These are phyloP conservation scores for Bursaphelenchus okinawaensis DNA, from an alignment of 2,888 invertebrate species.

Conservation along the genomic window DNA sequence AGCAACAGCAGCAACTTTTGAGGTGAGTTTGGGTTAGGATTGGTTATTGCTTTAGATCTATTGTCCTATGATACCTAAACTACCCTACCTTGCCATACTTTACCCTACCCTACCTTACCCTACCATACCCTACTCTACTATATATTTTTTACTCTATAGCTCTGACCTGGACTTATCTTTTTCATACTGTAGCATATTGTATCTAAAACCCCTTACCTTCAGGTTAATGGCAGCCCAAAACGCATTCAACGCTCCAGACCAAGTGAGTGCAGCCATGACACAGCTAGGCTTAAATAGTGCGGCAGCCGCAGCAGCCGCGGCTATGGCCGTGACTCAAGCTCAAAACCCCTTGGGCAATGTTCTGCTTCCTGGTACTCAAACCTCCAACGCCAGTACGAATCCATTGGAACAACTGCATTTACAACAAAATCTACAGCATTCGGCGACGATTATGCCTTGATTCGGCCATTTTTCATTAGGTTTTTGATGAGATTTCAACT, in stretches of 20 bases:
- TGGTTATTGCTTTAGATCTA: no score
- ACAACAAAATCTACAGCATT: slow-evolving; percentile 2
- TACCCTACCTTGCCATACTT: no score
- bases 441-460: slow-evolving; percentile 13
- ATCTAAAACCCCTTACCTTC: no score
- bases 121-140: no score
- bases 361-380: background rate
- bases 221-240: background rate
- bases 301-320: background rate
- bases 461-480: no score
- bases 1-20: background rate
- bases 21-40: no score
- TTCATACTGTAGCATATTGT: no score
- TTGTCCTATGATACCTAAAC: no score
- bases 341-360: background rate
- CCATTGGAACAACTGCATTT: slow-evolving; percentile 8
- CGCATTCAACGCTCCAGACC: background rate
- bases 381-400: background rate
- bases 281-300: background rate
- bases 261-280: background rate
- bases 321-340: background rate
- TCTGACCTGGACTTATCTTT: no score
- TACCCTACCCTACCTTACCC: no score
- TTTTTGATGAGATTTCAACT: no score
- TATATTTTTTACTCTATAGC: no score